phyloP scores from a whole-genome alignment of 2,888 invertebrate species.

The Hirtodrosophila trivittata region DNA sequence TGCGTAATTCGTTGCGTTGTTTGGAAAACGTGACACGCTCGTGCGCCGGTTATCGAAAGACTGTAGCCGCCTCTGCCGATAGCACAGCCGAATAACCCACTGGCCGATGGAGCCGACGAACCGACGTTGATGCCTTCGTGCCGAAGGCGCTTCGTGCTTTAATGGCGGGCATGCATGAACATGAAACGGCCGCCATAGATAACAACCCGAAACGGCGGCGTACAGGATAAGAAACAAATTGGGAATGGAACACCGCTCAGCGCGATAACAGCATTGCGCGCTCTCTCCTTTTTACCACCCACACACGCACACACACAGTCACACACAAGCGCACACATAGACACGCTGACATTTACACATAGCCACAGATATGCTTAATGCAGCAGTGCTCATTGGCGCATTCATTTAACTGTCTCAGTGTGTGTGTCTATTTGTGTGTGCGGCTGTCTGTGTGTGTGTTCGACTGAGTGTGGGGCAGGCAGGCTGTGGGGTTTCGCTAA shows the following conservation, averaged over 20 bases:
- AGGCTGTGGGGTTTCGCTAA: neutral
- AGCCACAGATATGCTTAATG: conserved; percentile 18
- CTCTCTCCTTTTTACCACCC: conserved; percentile 8
- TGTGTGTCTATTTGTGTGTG: neutral
- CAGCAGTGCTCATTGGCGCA: conserved; percentile 54
- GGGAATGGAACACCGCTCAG: conserved; percentile 56
- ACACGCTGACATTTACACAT: conserved; percentile 8
- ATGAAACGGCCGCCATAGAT: conserved; percentile 53
- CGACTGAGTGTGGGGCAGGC: neutral
- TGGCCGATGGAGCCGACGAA: conserved; percentile 43
- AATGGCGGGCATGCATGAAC: conserved; percentile 34
- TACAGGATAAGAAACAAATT: conserved; percentile 69
- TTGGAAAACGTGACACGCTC: conserved; percentile 65
- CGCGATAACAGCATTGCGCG: conserved; percentile 58
- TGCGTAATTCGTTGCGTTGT: conserved; percentile 43
- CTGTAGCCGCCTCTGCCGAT: conserved; percentile 43
- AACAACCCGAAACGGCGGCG: conserved; percentile 43
- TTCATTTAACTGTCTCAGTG: conserved; percentile 1
- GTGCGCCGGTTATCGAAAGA: conserved; percentile 70
- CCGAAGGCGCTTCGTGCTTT: conserved; percentile 29
- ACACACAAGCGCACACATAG: neutral
- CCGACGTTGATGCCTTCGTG: conserved; percentile 6
- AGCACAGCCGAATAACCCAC: conserved; percentile 54
- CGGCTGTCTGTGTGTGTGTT: neutral
- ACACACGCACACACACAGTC: neutral